Base-by-base conservation (phyloP, 2,888 invertebrate species). In the Pseudococcus jackbeardsleyi region DNA sequence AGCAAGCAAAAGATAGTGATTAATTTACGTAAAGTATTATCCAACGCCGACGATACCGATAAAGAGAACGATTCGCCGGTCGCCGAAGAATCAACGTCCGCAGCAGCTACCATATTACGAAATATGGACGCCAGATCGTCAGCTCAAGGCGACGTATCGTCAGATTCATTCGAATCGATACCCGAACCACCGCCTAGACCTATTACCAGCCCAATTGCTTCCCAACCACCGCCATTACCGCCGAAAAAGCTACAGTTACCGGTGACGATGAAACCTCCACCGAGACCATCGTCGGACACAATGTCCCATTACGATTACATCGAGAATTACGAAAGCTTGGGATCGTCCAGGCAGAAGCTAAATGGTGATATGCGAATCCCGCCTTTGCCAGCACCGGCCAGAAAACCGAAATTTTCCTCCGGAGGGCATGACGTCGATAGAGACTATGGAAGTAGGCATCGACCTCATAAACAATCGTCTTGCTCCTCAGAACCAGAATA, bases 101-200 rank as follows among this genome's bases (percentile, higher is more conserved):
- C 89, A 46, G 90, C 89, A 82, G 33, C 33, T 17, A 64, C 64
- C 22, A 85, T 86, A 22, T 46, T 86, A 17, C n/a, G 88, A 86
- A 89, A 89, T 86, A 68, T 89, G 79, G 89, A 72, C 46, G 89
- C 89, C 3, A 72, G 48, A 39, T 85, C 85, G 15, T 68, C 85
- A 48, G 59, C 59, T 19, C 84, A 39, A 59, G 88, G 82, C 12
- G 82, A 88, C 50, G 26, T 72, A 42, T 88, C 88, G 50, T 48
- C 89, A 84, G 88, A 88, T 68, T 88, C 88, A 19, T 88, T 88
- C 88, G 92, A 92, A 86, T 91, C 91, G 89, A 93, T 93, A 90
- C 96, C 92, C 90, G 95, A 92, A 90, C 94, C 94, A 19, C 96
- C 96, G 0, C 96, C 96, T 0, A 93, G 95, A 9, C 94, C 95